Percentiles rank a stretch among this genome's conserved stretches.
phyloP scores from a whole-genome alignment of 1,140 invertebrate species.

The Hetaerina americana region DNA sequence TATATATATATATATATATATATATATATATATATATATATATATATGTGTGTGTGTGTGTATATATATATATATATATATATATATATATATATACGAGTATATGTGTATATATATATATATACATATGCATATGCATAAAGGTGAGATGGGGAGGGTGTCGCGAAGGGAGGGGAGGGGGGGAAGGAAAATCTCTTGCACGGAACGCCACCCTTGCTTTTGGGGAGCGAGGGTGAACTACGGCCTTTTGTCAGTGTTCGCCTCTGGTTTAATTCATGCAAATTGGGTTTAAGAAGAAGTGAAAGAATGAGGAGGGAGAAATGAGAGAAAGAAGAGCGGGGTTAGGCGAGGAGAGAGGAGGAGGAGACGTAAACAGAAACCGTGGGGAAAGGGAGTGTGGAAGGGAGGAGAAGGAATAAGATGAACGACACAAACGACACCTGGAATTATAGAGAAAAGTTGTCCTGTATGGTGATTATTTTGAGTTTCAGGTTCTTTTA shows the following conservation, averaged over 20 bases:
- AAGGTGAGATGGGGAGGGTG: neutral
- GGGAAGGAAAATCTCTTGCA: neutral
- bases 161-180: neutral
- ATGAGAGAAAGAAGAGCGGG: neutral
- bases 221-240: neutral
- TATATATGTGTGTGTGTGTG: neutral
- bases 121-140: neutral
- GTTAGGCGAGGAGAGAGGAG: neutral
- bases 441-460: neutral
- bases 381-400: too few relatives aligned
- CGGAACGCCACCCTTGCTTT: neutral
- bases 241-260: neutral
- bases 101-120: neutral
- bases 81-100: neutral
- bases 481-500: too few relatives aligned
- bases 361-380: too few relatives aligned
- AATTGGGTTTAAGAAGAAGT: neutral
- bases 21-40: constrained; percentile 31
- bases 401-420: neutral
- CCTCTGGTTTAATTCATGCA: neutral
- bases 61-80: neutral
- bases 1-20: constrained; percentile 7
- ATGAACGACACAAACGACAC: neutral
- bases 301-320: neutral
- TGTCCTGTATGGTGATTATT: too few relatives aligned